Evolutionary conservation across 1,140 invertebrate genomes (phyloP), one percentile per base, ranked within the genome.

Genomic region (Amyelois transitella): DNA sequence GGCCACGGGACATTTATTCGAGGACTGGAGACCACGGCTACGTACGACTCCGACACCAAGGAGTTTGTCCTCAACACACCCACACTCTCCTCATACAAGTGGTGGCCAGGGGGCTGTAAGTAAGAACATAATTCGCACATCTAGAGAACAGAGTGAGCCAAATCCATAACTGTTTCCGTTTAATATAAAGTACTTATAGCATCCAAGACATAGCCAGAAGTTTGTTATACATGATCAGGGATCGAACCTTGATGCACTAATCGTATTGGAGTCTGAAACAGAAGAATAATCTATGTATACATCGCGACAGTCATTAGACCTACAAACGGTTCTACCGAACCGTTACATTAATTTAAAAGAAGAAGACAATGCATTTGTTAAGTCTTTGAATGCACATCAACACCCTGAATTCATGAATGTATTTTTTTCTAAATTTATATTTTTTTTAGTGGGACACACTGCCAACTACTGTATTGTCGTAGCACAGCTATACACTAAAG

Each of bases 1-100:
- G 97, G 97, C 1, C 97, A 98, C 88, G 97, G 96, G 1, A 98
- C 97, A 12, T 97, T 97, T 81, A 91, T 98, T 47, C 91, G 96
- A 70, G 96, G 96, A 5, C 79, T 99, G 50, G 97, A 98, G 91
- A 98, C 97, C 1, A 96, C 94, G 0, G 95, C 97, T 1, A 96
- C 94, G 1, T 98, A 97, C 76, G 97, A 98, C 84, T 90, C 92
- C 1, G 76, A 86, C 24, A 96, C 93, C 0, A 83, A 97, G 77
- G 95, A 98, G 88, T 98, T 98, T 86, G 84, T 98, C 45, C 82
- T 99, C 1, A 91, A 98, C 72, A 94, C 95, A 56, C 97, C 97
- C 0, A 95, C 94, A 18, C 77, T 97, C 4, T 96, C 95, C 2
- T 93, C 96, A 0, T 96, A 95, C 62, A 98, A 98, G 88, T 98